Evolutionary conservation across 2,888 invertebrate species (phyloP).

Genomic region (Dilophus febrilis): DNA sequence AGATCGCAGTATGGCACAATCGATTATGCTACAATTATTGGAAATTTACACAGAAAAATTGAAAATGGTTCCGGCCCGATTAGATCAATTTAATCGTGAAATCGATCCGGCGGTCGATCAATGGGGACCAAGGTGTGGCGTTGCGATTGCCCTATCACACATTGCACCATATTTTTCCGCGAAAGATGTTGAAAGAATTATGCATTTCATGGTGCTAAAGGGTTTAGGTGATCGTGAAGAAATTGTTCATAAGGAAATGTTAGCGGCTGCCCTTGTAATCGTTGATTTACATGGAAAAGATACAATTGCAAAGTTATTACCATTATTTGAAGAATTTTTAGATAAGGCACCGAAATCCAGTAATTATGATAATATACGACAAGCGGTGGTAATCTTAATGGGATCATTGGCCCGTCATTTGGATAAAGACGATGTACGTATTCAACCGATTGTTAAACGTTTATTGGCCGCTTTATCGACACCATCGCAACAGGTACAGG

Average conservation of each 20-base stretch:
- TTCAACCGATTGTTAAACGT: conserved; percentile 85
- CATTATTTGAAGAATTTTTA: conserved; percentile 85
- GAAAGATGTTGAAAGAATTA: conserved; percentile 49
- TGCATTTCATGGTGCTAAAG: conserved; percentile 69
- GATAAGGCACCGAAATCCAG: conserved; percentile 84
- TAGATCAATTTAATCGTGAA: conserved; percentile 85
- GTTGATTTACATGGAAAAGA: conserved; percentile 87
- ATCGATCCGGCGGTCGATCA: conserved; percentile 71
- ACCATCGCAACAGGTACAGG: conserved; percentile 95
- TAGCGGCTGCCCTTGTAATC: conserved; percentile 79
- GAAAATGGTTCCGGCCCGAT: conserved; percentile 63
- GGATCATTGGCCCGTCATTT: conserved; percentile 94
- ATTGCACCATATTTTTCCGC: conserved; percentile 48
- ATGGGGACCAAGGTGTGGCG: conserved; percentile 81
- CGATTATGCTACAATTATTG: conserved; percentile 46
- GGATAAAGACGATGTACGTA: conserved; percentile 71
- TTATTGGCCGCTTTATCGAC: conserved; percentile 84
- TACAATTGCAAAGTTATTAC: conserved; percentile 57
- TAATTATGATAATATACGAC: conserved; percentile 80
- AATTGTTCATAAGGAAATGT: conserved; percentile 74
- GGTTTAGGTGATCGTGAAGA: conserved; percentile 76
- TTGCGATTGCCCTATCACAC: conserved; percentile 64
- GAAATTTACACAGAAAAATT: conserved; percentile 59
- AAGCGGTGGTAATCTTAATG: conserved; percentile 93
- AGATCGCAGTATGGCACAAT: conserved; percentile 35